Base-by-base conservation (phyloP, 2,888 invertebrate genomes). In the Dinocampus coccinellae region DNA sequence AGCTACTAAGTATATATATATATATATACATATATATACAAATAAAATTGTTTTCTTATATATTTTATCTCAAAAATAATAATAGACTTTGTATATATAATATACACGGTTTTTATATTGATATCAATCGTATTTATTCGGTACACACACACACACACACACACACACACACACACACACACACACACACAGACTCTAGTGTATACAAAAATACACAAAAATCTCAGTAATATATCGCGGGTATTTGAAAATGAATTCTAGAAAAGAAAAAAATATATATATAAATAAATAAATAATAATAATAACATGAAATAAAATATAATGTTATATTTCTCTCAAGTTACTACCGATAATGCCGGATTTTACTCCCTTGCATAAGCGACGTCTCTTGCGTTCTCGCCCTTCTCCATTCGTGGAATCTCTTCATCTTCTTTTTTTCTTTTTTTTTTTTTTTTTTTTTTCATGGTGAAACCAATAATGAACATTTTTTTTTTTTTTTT, bases 391-490 rank as follows among this genome's bases (percentile, higher is more conserved):
- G 26, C 22, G 55, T n/a, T 24, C 24, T 26, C 33, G 47, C 57
- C 64, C 73, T 70, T 72, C 69, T 69, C 68, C 75, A 68, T 76
- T 74, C 73, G 75, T 74, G 69, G 72, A 82, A 81, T 79, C 79
- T 79, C 74, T 62, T 70, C 76, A 74, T 77, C 75, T 73, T 76
- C 78, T 74, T 76, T 77, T 79, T 81, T 82, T 81, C 84, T 20
- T 20, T 47, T 47, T 47, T 4, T 47, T 16, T 20, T 47, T 47
- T 47, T 47, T 75, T 76, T 78, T 79, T 81, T 82, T 81, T 85
- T 86, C 86, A 86, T 83, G 85, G 84, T 81, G 82, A 85, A n/a
- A 86, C 86, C 85, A 85, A 86, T 86, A 86, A 86, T 86, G 86
- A 86, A 86, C 84, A 83, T 83, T 84, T 83, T 82, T 80, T 29